A percentile compares a stretch with the other conserved stretches of the same genome.
Conservation (phyloP, 1,140 invertebrate species). For the Proales similis region DNA sequence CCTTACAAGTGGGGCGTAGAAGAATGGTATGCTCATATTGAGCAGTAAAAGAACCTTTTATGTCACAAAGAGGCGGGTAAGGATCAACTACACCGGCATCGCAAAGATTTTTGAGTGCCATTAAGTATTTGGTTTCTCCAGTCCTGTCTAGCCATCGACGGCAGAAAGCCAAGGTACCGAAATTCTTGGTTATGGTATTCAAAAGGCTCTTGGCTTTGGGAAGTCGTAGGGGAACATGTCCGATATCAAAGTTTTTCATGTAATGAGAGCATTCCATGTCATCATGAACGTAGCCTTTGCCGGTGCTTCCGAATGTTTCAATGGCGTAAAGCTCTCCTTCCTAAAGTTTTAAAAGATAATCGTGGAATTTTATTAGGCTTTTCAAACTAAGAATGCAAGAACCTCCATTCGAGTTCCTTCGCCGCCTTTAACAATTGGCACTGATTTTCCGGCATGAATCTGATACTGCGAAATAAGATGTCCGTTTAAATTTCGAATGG, state of each 20-base stretch:
- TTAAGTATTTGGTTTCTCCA: slow-evolving; percentile 92
- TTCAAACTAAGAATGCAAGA: slow-evolving; percentile 46
- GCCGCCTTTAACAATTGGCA: slow-evolving; percentile 97
- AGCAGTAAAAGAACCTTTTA: slow-evolving; percentile 95
- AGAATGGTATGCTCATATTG: slow-evolving; percentile 99
- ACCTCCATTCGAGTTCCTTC: slow-evolving; percentile 94
- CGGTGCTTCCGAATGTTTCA: slow-evolving; percentile 98
- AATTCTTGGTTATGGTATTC: slow-evolving; percentile 93
- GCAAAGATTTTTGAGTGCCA: slow-evolving; percentile 95
- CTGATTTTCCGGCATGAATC: slow-evolving; percentile 98
- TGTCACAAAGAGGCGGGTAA: slow-evolving; percentile 94
- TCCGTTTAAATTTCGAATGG: slow-evolving; percentile 94
- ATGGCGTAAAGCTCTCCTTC: slow-evolving; percentile 99
- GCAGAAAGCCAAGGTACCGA: slow-evolving; percentile 95
- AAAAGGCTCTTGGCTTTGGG: slow-evolving; percentile 84
- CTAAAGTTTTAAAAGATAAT: slow-evolving; percentile 41
- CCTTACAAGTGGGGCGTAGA: slow-evolving; percentile 93
- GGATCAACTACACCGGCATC: slow-evolving; percentile 79
- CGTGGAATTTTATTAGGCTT: background rate
- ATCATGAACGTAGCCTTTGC: slow-evolving; percentile 89
- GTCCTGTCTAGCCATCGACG: slow-evolving; percentile 94
- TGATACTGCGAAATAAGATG: slow-evolving; percentile 94
- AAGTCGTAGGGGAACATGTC: slow-evolving; percentile 75
- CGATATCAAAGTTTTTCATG: slow-evolving; percentile 96
- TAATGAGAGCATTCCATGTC: slow-evolving; percentile 99